These are phyloP conservation scores for Eupithecia vulgata DNA, from an alignment of 2,888 invertebrate genomes.

Conservation along the genomic window DNA sequence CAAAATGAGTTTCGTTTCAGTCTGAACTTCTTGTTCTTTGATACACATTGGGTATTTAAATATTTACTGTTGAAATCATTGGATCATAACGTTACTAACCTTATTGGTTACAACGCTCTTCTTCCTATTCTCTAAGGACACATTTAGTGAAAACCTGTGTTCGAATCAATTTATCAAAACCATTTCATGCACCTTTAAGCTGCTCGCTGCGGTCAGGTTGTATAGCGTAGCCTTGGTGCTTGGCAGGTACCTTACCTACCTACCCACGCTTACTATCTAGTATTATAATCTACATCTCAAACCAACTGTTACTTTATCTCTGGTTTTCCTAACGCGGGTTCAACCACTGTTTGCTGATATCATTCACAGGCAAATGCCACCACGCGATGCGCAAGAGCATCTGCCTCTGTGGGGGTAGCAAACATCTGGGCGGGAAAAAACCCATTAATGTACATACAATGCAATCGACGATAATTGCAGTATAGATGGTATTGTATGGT, in stretches of 20 bases:
- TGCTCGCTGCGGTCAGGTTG: background rate
- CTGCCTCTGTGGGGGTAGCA: slow-evolving; percentile 61
- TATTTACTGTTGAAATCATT: background rate
- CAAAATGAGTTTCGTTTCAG: too few relatives aligned
- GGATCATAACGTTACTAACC: background rate
- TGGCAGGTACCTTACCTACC: background rate
- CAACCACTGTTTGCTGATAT: slow-evolving; percentile 74
- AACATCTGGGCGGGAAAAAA: slow-evolving; percentile 73
- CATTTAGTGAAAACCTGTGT: background rate
- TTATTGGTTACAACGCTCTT: background rate
- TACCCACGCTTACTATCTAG: background rate
- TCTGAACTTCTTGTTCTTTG: too few relatives aligned
- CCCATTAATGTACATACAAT: slow-evolving; percentile 48
- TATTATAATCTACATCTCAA: background rate
- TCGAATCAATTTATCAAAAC: background rate
- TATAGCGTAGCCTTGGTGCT: slow-evolving; percentile 1
- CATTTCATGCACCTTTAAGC: background rate
- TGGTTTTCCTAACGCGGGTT: slow-evolving; percentile 46
- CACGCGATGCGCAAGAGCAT: slow-evolving; percentile 61
- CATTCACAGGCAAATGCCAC: slow-evolving; percentile 80
- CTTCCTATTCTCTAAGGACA: background rate
- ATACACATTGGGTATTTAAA: background rate
- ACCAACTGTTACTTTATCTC: slow-evolving; percentile 23
- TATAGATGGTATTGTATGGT: slow-evolving; percentile 22
- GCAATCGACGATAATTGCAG: slow-evolving; percentile 59